Base-by-base conservation (phyloP, 2,797 vertebrate species). In the Chaenodraco wilsoni region DNA sequence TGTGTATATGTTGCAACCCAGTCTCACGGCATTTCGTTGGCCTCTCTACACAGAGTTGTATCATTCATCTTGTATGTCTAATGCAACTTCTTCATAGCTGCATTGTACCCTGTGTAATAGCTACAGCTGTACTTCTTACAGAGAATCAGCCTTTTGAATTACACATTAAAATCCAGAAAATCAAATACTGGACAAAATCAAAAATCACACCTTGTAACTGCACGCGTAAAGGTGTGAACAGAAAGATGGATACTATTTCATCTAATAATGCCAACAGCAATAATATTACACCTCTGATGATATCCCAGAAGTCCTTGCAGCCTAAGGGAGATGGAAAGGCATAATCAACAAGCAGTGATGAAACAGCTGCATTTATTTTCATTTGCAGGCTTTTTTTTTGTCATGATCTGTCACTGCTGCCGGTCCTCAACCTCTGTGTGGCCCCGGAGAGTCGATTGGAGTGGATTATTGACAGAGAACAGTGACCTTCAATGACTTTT, bases 391-490 rank as follows among this genome's bases (percentile, higher is more conserved):
- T 41, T 51, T 19, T 45, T 27, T 37, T 61, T 74, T 55, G 52
- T 69, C 54, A 43, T 23, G 4, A 37, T 48, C 61, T 58, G 68
- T 75, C 59, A 23, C 40, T 43, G 72, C 33, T 72, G 12, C 44
- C 55, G 40, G 1, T 2, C 71, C 59, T 63, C 19, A 45, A 55
- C 71, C 27, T 37, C 0, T 48, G 64, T 9, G 23, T 9, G 33
- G 57, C 64, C 66, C 65, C 48, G 46, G 80, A 71, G 83, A 79
- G 46, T 59, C 83, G 58, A 59, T 80, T 66, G 72, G 67, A 79
- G 67, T 74, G 46, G 73, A 72, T 43, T 79, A 81, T 81, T 79
- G 79, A 68, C 78, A 83, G 57, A 44, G 44, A 69, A 52, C 68
- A 33, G 61, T 50, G 58, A 76, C 75, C 75, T 65, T 73, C 45